Conservation (phyloP, 2,888 invertebrate genomes). For the Melinopterus prodromus region DNA sequence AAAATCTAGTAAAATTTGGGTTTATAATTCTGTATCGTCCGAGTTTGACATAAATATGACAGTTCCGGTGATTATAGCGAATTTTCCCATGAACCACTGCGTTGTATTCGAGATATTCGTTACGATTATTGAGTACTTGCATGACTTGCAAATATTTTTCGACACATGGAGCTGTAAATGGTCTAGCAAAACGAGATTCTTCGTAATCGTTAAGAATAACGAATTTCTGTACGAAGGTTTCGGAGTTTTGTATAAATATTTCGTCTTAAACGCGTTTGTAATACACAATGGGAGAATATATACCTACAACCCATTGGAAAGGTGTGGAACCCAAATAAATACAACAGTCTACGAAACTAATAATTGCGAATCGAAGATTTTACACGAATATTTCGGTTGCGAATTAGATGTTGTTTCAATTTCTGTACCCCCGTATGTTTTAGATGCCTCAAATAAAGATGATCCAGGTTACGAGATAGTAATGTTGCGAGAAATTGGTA, state of each 20-base stretch:
- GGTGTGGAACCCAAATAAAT: slow-evolving; percentile 23
- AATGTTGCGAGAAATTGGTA: slow-evolving; percentile 38
- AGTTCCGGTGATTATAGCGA: not conserved
- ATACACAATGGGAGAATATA: slow-evolving; percentile 13
- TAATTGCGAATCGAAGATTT: slow-evolving; percentile 5
- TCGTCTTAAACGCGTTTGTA: slow-evolving; percentile 30
- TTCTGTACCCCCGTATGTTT: slow-evolving; percentile 41
- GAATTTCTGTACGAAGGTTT: slow-evolving; percentile 22
- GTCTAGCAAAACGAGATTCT: slow-evolving; percentile 27
- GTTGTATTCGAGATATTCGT: slow-evolving; percentile 16
- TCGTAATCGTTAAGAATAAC: slow-evolving; percentile 22
- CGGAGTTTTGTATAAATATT: slow-evolving; percentile 23
- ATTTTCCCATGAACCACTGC: not conserved
- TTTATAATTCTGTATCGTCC: not conserved
- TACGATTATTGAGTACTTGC: slow-evolving; percentile 4
- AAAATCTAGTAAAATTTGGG: not conserved
- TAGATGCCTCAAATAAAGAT: slow-evolving; percentile 35
- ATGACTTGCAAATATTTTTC: slow-evolving; percentile 26
- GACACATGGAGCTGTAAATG: slow-evolving; percentile 20
- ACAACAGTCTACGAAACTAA: slow-evolving; percentile 16
- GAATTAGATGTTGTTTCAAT: slow-evolving; percentile 38
- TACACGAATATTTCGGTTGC: slow-evolving; percentile 37
- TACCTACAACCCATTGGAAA: slow-evolving; percentile 28
- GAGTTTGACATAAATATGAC: not conserved
- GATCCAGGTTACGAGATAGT: slow-evolving; percentile 45